Evolutionary conservation across 2,888 invertebrate genomes (phyloP), one percentile per base, ranked within the genome.

Genomic region (Uropetala carovei): DNA sequence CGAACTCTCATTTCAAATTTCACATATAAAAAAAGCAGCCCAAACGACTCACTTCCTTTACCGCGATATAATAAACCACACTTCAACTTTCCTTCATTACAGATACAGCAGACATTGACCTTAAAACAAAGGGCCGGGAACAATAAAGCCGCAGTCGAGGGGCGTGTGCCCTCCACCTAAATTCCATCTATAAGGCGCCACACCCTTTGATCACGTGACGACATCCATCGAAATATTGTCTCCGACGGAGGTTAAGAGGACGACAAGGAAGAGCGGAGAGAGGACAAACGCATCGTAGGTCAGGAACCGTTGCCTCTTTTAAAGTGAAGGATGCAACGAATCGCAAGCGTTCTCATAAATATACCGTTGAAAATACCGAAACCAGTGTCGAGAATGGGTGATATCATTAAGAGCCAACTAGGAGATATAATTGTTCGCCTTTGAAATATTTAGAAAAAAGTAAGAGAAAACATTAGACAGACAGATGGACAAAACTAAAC

Each of bases 101-200:
- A n/a, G 68, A 68, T 68, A 68, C 68, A 68, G 8, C 68, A 68
- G 68, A 68, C 68, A 68, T 68, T 68, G 68, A 68, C 68, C 68
- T 68, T 68, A 68, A 68, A 22, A 68, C 68, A n/a, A 9, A 68
- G 18, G 68, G 68, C 68, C 68, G 18, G 68, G 68, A 68, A 68
- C 68, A 68, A 68, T 68, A 68, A 64, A 68, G 18, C 68, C 18
- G 68, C 18, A 68, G n/a, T 18, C 16, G 18, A 22, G n/a, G 68
- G 22, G 68, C 18, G 64, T 64, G 64, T 64, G 22, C 22, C 68
- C 68, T 68, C 68, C 68, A 68, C 68, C 68, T 68, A 68, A 68
- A 68, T 68, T 68, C 68, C 68, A 18, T n/a, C 68, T 68, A 43
- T 68, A 68, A 18, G n/a, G 9, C 22, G 68, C 68, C 68, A 68